Base-by-base conservation (phyloP, 2,113 vertebrate genomes). In the Carollia perspicillata region DNA sequence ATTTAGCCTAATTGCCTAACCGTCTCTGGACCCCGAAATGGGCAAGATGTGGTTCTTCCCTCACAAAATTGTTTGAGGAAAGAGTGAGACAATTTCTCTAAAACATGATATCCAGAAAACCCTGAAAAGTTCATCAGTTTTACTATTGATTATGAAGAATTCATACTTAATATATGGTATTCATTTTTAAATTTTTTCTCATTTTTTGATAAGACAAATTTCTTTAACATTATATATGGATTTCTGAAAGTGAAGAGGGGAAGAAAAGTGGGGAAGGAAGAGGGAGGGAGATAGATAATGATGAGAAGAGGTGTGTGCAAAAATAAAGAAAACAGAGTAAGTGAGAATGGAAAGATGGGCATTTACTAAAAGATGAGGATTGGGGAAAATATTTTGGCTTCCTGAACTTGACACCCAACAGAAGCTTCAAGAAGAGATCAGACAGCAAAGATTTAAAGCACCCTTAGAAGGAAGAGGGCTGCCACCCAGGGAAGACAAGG, bases 51-150 rank as follows among this genome's bases (percentile, higher is more conserved):
- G 16, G 16, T 23, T 79, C 65, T 33, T 86, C 22, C 75, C 53
- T 55, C 49, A 93, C 26, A 69, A 55, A 93, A 75, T 78, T 92
- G 89, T 47, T 60, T 93, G 72, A 93, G 35, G 37, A 88, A 93
- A 3, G 18, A 16, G 63, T 94, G 77, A 88, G 68, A 68, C 47
- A 84, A 84, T 93, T 90, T 30, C 42, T 90, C n/a, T 18, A 84
- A 66, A 84, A 40, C 6, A 58, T 8, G 79, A 12, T 74, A 23
- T 51, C 18, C 55, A 47, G 47, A 8, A 91, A 80, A 94, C 37
- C 10, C 44, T 77, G 51, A 74, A 79, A 63, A 84, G 23, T 51
- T 49, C 63, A 65, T 75, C 35, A 35, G 4, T 78, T 83, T 89
- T 68, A 58, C 40, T 53, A 58, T 13, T 71, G 65, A 77, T 51